These are phyloP conservation scores for Eupristina koningsbergeri DNA, from an alignment of 1,140 invertebrate genomes.

Conservation along the genomic window DNA sequence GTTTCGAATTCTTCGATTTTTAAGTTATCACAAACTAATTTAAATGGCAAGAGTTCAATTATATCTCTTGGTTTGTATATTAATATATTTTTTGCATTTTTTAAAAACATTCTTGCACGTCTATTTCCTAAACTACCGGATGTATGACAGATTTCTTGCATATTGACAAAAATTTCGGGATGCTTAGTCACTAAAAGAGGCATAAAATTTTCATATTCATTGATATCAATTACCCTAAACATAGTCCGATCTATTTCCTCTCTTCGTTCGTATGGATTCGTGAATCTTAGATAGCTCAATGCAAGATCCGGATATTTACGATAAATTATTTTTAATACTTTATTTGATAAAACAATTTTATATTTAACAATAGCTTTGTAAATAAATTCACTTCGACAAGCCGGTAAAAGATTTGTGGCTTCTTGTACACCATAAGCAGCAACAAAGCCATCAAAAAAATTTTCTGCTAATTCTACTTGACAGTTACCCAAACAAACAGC, in stretches of 20 bases:
- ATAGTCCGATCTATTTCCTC: slow-evolving; percentile 34
- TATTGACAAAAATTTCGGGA: slow-evolving; percentile 46
- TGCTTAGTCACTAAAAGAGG: slow-evolving; percentile 53
- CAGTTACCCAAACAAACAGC: slow-evolving; percentile 40
- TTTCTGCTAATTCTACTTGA: slow-evolving; percentile 49
- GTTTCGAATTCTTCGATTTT: slow-evolving; percentile 55
- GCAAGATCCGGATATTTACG: slow-evolving; percentile 56
- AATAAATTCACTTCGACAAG: slow-evolving; percentile 58
- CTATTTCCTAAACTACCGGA: slow-evolving; percentile 54
- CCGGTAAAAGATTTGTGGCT: slow-evolving; percentile 55
- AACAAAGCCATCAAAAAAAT: slow-evolving; percentile 55
- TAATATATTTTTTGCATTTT: slow-evolving; percentile 54
- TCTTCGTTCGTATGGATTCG: slow-evolving; percentile 19
- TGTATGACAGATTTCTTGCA: slow-evolving; percentile 27
- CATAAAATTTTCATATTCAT: slow-evolving; percentile 50
- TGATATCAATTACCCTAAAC: slow-evolving; percentile 43
- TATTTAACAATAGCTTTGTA: slow-evolving; percentile 49
- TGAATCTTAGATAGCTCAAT: slow-evolving; percentile 45
- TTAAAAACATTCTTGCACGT: slow-evolving; percentile 55
- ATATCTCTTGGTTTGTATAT: slow-evolving; percentile 53
- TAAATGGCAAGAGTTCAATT: slow-evolving; percentile 52
- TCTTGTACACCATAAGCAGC: slow-evolving; percentile 51
- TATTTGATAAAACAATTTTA: slow-evolving; percentile 49
- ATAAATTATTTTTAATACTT: slow-evolving; percentile 54
- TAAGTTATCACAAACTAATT: slow-evolving; percentile 52